Base-by-base conservation (phyloP, 1,140 invertebrate species). In the Sarcophaga bullata region DNA sequence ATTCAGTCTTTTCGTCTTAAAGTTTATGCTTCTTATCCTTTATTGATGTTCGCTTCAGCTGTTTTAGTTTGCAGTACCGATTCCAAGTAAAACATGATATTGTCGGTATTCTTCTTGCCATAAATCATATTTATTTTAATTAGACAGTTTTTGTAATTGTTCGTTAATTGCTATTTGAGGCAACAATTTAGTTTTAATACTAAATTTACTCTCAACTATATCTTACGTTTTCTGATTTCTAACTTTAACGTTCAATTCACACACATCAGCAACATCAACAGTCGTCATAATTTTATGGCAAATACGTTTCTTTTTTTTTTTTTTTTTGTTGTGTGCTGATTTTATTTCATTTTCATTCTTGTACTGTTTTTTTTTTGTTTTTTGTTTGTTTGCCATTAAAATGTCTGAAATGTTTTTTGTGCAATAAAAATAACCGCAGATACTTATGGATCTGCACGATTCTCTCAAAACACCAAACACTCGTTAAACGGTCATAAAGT, bases 91-190 rank as follows among this genome's bases (percentile, higher is more conserved):
- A 25, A 78, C 75, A 76, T 76, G 47, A 46, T 47, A 50, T 50
- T 78, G 17, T 58, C 54, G 3, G n/a, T 58, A 25, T 68, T 19
- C 6, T 78, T 19, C 37, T 50, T n/a, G 75, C 17, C 75, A 78
- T 78, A 78, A 78, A 78, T 78, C 75, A 78, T 78, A 78, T 78
- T 78, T 78, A 78, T 78, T 78, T 50, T 19, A 78, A 50, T 50
- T 25, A 78, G 75, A 78, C 75, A 50, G 75, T 50, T 78, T 78
- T 78, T 78, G 48, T 50, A 78, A 78, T 78, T 78, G 48, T 50
- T 68, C 75, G 49, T 78, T 78, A 78, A 78, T 50, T 50, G 75
- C 49, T 78, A 78, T 50, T 78, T 50, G 75, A 50, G n/a, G 75
- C 75, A 78, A 78, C 75, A 78, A 78, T 78, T 78, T 78, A 78